phyloP scores from a whole-genome alignment of 2,113 vertebrate species.

The Protobothrops mucrosquamatus region DNA sequence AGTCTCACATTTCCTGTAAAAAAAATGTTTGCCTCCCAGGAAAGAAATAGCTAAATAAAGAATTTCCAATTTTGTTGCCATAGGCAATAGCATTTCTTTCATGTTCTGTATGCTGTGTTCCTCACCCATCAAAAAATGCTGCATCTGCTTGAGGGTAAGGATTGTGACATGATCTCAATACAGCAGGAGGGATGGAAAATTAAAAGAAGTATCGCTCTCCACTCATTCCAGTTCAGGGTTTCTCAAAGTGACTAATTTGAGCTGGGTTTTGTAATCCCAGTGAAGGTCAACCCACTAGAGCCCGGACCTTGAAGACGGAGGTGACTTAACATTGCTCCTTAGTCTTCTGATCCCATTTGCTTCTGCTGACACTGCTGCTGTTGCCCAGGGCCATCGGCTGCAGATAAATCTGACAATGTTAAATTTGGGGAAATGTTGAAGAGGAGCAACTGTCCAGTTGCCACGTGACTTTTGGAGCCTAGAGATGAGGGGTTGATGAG shows the following conservation, averaged over 20 bases:
- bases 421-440: background rate
- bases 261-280: background rate
- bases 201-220: background rate
- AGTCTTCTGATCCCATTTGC: background rate
- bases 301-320: background rate
- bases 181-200: background rate
- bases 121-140: too few relatives aligned
- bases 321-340: background rate
- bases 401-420: background rate
- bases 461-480: background rate
- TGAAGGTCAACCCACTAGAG: background rate
- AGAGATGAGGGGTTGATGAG: background rate
- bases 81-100: background rate
- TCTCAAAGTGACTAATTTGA: background rate
- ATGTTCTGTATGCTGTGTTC: background rate
- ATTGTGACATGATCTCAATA: too few relatives aligned
- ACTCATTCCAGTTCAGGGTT: background rate
- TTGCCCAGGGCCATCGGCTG: background rate
- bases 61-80: background rate
- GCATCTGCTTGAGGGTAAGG: background rate
- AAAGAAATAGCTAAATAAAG: background rate
- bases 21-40: background rate
- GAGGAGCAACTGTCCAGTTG: conserved; percentile 5
- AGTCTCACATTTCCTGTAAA: background rate
- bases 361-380: background rate